phyloP scores from a whole-genome alignment of 2,888 invertebrate species.

The Acronicta psi region DNA sequence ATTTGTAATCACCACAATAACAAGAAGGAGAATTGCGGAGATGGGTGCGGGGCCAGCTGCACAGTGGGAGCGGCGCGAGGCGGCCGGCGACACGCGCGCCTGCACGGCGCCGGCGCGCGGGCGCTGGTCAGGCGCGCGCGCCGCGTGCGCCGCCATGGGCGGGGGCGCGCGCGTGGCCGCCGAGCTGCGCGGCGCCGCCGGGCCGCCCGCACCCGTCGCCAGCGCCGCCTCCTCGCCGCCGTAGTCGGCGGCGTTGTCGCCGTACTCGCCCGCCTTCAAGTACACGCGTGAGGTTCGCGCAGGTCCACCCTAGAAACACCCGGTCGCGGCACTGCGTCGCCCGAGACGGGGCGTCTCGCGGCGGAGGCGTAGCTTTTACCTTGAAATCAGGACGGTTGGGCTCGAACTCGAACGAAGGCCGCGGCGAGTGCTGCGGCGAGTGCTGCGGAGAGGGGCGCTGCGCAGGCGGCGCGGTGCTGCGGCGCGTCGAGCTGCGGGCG shows the following conservation, averaged over 20 bases:
- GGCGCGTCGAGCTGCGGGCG: neutral
- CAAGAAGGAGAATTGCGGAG: slow-evolving; percentile 5
- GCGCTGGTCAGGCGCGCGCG: slow-evolving; percentile 8
- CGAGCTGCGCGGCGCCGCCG: slow-evolving; percentile 16
- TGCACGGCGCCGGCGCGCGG: slow-evolving; percentile 8
- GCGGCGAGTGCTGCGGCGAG: slow-evolving; percentile 18
- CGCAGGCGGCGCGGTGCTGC: neutral
- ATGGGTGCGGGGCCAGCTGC: neutral
- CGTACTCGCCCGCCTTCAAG: slow-evolving; percentile 81
- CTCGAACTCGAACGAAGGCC: slow-evolving; percentile 67
- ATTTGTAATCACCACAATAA: slow-evolving; percentile 8
- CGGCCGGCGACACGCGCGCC: slow-evolving; percentile 1
- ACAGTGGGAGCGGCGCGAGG: slow-evolving; percentile 5
- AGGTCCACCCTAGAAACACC: slow-evolving; percentile 55
- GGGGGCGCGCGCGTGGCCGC: slow-evolving; percentile 16
- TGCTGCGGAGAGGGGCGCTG: slow-evolving; percentile 4
- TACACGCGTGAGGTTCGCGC: slow-evolving; percentile 61
- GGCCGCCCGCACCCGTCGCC: slow-evolving; percentile 20
- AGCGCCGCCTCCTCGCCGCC: slow-evolving; percentile 56
- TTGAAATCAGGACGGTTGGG: slow-evolving; percentile 80
- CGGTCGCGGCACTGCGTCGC: slow-evolving; percentile 44
- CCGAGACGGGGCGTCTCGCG: slow-evolving; percentile 40
- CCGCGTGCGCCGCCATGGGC: slow-evolving; percentile 24
- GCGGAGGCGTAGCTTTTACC: slow-evolving; percentile 56
- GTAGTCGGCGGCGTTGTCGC: slow-evolving; percentile 78